Conservation (phyloP, 2,113 vertebrate species). For the Emydura subglobosa region DNA sequence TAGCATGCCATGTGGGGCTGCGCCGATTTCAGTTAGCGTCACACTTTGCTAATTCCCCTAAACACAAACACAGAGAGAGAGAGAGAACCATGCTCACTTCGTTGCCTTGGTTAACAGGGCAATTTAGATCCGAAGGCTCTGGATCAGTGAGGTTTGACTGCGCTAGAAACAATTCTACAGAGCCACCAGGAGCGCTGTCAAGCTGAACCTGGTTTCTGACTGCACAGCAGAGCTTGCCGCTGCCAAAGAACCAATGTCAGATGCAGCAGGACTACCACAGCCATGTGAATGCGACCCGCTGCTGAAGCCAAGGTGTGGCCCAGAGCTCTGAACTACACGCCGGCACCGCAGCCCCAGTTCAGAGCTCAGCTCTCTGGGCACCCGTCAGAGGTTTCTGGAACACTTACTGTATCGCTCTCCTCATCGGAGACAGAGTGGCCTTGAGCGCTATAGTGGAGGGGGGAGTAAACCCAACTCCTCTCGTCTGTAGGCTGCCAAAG, state of each 20-base stretch:
- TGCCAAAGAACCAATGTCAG: background rate
- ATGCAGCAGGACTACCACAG: background rate
- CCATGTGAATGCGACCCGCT: background rate
- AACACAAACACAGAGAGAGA: background rate
- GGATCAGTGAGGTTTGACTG: background rate
- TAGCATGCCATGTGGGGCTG: rapidly evolving
- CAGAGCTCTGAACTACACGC: background rate
- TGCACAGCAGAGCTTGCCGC: background rate
- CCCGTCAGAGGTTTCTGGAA: slow-evolving; percentile 5
- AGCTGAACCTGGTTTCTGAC: background rate
- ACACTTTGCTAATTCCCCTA: background rate
- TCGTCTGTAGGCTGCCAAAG: slow-evolving; percentile 94
- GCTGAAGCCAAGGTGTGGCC: background rate
- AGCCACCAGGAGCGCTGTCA: background rate
- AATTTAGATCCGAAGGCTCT: background rate
- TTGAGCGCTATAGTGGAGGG: slow-evolving; percentile 95
- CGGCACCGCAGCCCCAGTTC: background rate
- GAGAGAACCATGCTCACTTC: background rate
- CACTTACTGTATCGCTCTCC: slow-evolving; percentile 99
- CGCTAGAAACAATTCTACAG: background rate
- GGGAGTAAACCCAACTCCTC: slow-evolving; percentile 99
- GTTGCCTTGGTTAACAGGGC: background rate
- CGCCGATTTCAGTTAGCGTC: rapidly evolving
- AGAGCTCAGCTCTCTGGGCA: background rate
- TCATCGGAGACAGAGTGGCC: slow-evolving; percentile 91